phyloP scores from a whole-genome alignment of 2,113 vertebrate species.

The Marmota monax region DNA sequence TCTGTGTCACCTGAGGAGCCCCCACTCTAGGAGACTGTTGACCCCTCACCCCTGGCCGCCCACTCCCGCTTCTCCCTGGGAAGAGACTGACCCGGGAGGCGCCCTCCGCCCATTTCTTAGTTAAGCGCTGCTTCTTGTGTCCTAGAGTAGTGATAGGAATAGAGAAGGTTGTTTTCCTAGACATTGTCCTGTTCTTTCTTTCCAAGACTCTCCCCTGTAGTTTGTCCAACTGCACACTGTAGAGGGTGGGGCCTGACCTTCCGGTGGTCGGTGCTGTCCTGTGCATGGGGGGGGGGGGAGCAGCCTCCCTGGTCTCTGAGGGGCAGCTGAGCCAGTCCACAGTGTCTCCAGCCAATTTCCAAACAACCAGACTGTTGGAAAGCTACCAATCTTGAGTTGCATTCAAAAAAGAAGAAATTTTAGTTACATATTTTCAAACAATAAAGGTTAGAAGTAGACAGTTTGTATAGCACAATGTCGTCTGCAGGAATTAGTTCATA shows the following conservation, averaged over 20 bases:
- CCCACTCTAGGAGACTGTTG: no score
- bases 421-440: not conserved
- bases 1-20: not conserved
- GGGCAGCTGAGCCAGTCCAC: no score
- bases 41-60: rapidly evolving
- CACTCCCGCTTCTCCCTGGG: no score
- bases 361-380: rapidly evolving
- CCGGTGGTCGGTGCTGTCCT: not conserved
- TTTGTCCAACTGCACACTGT: not conserved
- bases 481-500: rapidly evolving
- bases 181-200: not conserved
- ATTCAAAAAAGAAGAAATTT: not conserved
- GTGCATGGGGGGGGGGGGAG: not conserved
- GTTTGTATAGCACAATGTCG: rapidly evolving
- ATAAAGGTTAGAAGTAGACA: no score
- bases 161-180: not conserved
- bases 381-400: no score
- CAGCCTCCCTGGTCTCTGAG: no score
- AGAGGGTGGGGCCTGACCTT: not conserved
- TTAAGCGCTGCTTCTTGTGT: not conserved
- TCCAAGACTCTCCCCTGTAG: rapidly evolving
- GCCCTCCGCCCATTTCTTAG: not conserved
- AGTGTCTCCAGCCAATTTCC: no score
- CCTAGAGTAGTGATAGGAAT: no score
- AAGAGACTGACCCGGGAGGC: not conserved